These are phyloP conservation scores for Eupelmus urozonus DNA, from an alignment of 2,888 invertebrate genomes.

Conservation along the genomic window DNA sequence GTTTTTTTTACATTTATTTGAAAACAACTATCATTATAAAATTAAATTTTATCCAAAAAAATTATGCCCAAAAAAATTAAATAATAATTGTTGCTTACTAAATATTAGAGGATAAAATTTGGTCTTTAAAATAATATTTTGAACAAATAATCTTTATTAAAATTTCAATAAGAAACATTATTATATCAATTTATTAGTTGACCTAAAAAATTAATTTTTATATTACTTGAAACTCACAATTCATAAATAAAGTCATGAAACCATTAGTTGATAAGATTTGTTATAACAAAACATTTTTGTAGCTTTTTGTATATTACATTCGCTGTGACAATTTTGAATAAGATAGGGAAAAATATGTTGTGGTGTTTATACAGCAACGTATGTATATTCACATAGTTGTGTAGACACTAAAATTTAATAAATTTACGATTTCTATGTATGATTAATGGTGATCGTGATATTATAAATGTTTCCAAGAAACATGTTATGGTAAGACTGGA, in stretches of 20 bases:
- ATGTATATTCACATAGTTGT: neutral
- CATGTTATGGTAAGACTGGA: constrained; percentile 53
- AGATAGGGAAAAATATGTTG: no score
- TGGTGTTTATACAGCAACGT: neutral
- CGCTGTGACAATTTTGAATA: constrained; percentile 12
- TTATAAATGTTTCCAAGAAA: constrained; percentile 52
- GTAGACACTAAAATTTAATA: neutral
- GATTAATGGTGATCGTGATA: constrained; percentile 33
- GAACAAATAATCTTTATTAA: neutral
- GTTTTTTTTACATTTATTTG: neutral
- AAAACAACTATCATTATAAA: no score
- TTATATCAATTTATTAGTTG: neutral
- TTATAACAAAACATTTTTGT: constrained; percentile 40
- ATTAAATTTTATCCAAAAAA: constrained; percentile 2
- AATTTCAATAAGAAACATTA: constrained; percentile 4
- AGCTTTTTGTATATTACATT: constrained; percentile 50
- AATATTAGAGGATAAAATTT: neutral
- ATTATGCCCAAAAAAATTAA: constrained; percentile 4
- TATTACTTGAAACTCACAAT: neutral
- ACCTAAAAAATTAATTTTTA: constrained; percentile 1
- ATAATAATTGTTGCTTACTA: neutral
- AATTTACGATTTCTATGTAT: constrained; percentile 28
- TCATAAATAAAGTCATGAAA: constrained; percentile 5
- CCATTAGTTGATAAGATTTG: constrained; percentile 26
- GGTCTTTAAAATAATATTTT: neutral